These are phyloP conservation scores for Capromys pilorides DNA, from an alignment of 2,797 vertebrate species.

Conservation along the genomic window DNA sequence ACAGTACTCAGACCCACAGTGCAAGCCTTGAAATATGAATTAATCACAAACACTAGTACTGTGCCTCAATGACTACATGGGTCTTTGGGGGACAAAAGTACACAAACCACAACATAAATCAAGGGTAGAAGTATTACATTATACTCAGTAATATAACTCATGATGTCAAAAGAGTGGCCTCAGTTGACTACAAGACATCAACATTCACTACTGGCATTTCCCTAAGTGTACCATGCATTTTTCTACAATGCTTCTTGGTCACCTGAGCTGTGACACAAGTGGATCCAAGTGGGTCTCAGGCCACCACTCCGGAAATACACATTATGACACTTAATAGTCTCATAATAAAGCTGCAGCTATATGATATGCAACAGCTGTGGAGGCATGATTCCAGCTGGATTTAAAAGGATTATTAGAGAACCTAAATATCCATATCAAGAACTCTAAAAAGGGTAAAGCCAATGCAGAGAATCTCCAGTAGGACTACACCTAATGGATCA, in stretches of 20 bases:
- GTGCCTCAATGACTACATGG: no score
- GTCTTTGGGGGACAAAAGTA: no score
- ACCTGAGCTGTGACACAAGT: neutral
- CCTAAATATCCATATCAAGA: neutral
- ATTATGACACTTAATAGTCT: no score
- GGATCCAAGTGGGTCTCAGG: neutral
- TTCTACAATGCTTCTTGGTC: neutral
- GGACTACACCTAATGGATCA: neutral
- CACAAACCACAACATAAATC: no score
- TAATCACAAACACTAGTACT: no score
- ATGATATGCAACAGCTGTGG: neutral
- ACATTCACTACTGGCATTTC: neutral
- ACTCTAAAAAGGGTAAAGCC: neutral
- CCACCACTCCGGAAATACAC: neutral
- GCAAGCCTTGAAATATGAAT: no score
- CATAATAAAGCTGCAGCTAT: no score
- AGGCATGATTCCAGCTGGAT: neutral
- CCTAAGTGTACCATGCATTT: neutral
- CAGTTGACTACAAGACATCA: neutral
- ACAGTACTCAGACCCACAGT: no score
- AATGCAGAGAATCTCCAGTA: neutral
- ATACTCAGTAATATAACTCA: neutral
- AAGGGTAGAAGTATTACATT: neutral
- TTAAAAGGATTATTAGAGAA: neutral
- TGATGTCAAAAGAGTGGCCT: neutral